Evolutionary conservation across 23 tunicate species (phyloP), one percentile per base, ranked within the genome.

Genomic region (Aplidium turbinatum): DNA sequence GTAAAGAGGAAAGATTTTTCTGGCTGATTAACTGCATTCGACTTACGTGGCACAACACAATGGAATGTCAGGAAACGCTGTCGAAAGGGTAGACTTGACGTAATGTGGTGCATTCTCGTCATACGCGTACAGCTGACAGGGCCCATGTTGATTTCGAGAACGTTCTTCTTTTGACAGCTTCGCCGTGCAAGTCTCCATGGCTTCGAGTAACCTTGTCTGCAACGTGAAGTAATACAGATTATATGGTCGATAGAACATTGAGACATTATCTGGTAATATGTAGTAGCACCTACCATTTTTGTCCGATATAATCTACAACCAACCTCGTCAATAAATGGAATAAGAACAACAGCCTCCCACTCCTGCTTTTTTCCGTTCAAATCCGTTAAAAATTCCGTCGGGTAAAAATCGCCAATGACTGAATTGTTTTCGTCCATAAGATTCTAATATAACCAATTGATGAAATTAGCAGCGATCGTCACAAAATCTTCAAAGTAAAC

Each of bases 341-440:
- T 95, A 18, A 83, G 76, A 24, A 95, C 96, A 16, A 95, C 96
- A 0, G 99, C 99, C 47, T 95, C 99, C 99, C 99, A 95, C 45
- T 95, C 99, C 42, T 95, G 99, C 47, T 78, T 84, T 51, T 95
- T 95, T 51, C 99, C 99, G 52, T 95, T 95, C 52, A 95, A 73
- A 68, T 95, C 99, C 19, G 97, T 76, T 18, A 71, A 29, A 47
- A 95, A 95, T 0, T 83, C 76, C 35, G 73, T 57, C 19, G 99
- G 99, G 57, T 88, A 95, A 56, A 90, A 95, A 81, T 95, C 96
- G 6, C 87, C 86, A 36, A 95, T 95, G 16, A 78, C 75, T 2
- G 99, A 95, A 24, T 58, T 42, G 3, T 70, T 47, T 46, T 78
- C 83, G 26, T 77, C 89, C 96, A 95, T 88, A 1, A 95, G 65